These are phyloP conservation scores for Athene noctua DNA, from an alignment of 2,113 vertebrate genomes.

Conservation along the genomic window DNA sequence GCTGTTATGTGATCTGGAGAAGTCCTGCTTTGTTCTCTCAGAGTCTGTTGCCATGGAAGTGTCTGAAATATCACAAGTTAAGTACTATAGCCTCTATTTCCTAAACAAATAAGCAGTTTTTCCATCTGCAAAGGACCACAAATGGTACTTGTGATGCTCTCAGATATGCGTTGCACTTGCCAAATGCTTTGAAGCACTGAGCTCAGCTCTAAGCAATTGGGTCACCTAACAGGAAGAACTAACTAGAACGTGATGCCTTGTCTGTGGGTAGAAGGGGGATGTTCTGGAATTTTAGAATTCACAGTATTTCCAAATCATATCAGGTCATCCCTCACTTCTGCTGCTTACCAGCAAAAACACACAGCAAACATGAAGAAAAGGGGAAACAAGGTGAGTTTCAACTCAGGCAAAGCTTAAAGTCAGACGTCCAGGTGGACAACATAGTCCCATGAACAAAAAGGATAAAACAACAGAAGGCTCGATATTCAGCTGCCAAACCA, in stretches of 20 bases:
- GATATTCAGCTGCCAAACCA: neutral
- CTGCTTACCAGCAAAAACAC: neutral
- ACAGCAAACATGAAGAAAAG: neutral
- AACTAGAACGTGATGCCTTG: neutral
- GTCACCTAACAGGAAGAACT: constrained; percentile 1
- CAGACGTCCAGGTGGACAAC: neutral
- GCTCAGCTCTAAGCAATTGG: neutral
- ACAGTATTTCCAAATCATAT: neutral
- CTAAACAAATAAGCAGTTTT: constrained; percentile 51
- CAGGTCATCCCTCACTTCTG: neutral
- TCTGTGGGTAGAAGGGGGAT: neutral
- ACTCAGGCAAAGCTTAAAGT: neutral
- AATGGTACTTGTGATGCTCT: neutral
- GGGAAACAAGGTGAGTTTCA: neutral
- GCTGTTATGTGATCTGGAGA: neutral
- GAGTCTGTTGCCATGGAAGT: constrained; percentile 56
- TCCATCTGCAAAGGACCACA: neutral
- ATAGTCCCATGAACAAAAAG: neutral
- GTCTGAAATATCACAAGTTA: constrained; percentile 27
- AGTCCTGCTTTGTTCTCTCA: neutral
- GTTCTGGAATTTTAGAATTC: neutral
- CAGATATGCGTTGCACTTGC: neutral
- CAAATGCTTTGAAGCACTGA: neutral
- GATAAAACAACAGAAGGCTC: neutral
- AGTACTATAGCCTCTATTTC: constrained; percentile 13